Evolutionary conservation across 2,888 invertebrate genomes (phyloP), one percentile per base, ranked within the genome.

Genomic region (Idaea straminata): DNA sequence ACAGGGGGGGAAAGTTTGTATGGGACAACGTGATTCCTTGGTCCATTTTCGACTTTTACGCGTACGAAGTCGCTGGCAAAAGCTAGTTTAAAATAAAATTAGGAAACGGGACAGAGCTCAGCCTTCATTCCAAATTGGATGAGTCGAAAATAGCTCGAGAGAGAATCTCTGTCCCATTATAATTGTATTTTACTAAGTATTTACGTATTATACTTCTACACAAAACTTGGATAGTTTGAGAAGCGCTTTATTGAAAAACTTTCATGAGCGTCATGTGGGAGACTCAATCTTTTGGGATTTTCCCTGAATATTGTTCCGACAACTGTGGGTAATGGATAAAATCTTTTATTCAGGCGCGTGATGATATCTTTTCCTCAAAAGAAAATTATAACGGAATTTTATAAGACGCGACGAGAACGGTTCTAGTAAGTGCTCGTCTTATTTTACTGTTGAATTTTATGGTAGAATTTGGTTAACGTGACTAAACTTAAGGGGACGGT

Each of bases 171-270:
- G 62, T 15, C 62, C 16, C 58, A 61, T 61, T 47, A 62, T 63
- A 61, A 16, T 16, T 47, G 10, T 47, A 7, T 47, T 4, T 47
- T 7, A 38, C 13, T 38, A 38, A 47, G 47, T 47, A 47, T 13
- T 10, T 47, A 47, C 47, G 47, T 61, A 35, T 25, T 5, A 34
- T 61, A 61, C 63, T 61, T 59, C 34, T 62, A 62, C n/a, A 64
- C 61, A 61, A 36, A 61, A 63, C 63, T 66, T 64, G 57, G 62
- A 57, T 61, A 59, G 58, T 62, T 62, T 35, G 62, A 35, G 62
- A 61, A 62, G 62, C 64, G 59, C 64, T 62, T 62, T 67, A 67
- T 67, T 64, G 62, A 62, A 67, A 67, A 67, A 67, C 35, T 67
- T 66, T 62, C 16, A 16, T 57, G 34, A 47, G 57, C 62, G 62